Base-by-base conservation (phyloP, 2,888 invertebrate species). In the Archips xylosteana region DNA sequence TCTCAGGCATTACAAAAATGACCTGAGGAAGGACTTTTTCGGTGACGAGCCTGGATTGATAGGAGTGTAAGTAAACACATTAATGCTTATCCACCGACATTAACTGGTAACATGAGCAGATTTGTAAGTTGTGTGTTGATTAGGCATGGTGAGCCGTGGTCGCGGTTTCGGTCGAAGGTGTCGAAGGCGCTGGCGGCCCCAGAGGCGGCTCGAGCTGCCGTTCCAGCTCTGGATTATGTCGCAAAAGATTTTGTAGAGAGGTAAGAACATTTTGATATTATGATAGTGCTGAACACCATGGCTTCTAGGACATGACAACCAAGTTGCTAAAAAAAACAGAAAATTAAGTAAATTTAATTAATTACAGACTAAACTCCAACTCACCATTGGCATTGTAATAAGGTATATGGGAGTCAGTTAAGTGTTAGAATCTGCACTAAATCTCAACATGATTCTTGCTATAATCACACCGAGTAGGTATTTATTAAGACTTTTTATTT, bases 71-170 rank as follows among this genome's bases (percentile, higher is more conserved):
- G 96, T 95, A 73, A 49, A 39, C 8, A 74, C 34, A n/a, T 5
- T 61, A 42, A 61, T 39, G 63, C 69, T 9, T 45, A 68, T 70
- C 75, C 69, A 65, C 70, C 12, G 3, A 10, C 39, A 15, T 54
- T 13, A 32, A 12, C n/a, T 45, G 42, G 23, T 47, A n/a, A 39
- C 13, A 34, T 61, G 15, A 39, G 42, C 9, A 15, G n/a, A 60
- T 67, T 75, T 34, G 65, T 64, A 64, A 34, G 23, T 70, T 76
- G 75, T 77, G 73, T 75, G 81, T 78, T 81, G 78, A 32, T 61
- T 89, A 98, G 98, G 77, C 98, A 98, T 87, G 98, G 98, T 0
- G 96, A 97, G 83, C 96, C 97, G 82, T 98, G 98, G 98, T 97
- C 98, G 84, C 95, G 95, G 78, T 97, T 98, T 85, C 95, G 98